Evolutionary conservation across 2,113 vertebrate species (phyloP).

Genomic region (Malurus cyaneus): DNA sequence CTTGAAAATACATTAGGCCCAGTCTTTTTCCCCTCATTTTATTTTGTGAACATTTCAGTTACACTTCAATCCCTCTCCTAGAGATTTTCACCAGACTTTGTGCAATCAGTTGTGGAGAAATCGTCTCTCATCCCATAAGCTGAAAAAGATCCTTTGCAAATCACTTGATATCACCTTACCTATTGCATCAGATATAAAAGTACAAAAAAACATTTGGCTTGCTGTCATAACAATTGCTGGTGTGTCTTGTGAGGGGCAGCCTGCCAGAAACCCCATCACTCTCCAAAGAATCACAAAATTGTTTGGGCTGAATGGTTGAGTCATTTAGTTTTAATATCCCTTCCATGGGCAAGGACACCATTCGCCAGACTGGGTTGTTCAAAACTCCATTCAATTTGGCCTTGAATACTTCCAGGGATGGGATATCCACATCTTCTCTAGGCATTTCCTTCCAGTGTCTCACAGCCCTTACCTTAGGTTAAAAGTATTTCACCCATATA

Average conservation of each 20-base stretch:
- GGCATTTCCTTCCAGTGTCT: background rate
- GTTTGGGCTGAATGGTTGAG: background rate
- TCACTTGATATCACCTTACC: background rate
- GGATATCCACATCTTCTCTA: background rate
- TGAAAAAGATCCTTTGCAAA: background rate
- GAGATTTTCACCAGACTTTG: background rate
- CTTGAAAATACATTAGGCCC: background rate
- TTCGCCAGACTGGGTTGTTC: background rate
- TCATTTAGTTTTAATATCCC: background rate
- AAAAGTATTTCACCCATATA: background rate
- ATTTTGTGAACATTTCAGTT: background rate
- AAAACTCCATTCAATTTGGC: background rate
- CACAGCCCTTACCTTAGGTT: background rate
- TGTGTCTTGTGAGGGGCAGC: background rate
- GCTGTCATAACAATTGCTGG: background rate
- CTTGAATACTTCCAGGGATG: fast-evolving
- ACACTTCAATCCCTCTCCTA: background rate
- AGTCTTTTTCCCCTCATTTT: background rate
- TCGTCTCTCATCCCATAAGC: background rate
- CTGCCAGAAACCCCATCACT: background rate
- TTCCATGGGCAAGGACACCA: background rate
- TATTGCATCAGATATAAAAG: background rate
- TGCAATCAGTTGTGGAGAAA: background rate
- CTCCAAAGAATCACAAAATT: background rate
- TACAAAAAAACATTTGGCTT: background rate